A percentile compares a stretch with the other conserved stretches of the same genome.
Conservation (phyloP, 2,797 vertebrate species). For the Sebastes diaconus region DNA sequence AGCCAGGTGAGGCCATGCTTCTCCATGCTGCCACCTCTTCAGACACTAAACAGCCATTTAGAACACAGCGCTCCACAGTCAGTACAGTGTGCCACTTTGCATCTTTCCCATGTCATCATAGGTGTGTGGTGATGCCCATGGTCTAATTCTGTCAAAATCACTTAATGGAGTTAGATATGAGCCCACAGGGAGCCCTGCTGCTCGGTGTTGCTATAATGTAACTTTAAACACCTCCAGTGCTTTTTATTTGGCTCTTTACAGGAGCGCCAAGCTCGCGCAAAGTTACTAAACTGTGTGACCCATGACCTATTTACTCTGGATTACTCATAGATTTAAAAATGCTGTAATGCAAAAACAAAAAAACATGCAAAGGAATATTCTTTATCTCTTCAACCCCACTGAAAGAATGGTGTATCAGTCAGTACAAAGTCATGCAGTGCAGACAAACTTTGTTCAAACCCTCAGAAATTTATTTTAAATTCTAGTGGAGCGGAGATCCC, state of each 20-base stretch:
- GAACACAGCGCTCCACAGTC: conserved; percentile 3
- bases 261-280: conserved; percentile 13
- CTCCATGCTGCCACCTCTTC: conserved; percentile 9
- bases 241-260: conserved; percentile 54
- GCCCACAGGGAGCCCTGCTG: conserved; percentile 30
- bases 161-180: conserved; percentile 35
- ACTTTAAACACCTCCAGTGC: conserved; percentile 50
- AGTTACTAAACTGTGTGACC: conserved; percentile 14
- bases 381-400: background rate
- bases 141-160: conserved; percentile 53
- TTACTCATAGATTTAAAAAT: background rate
- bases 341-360: background rate
- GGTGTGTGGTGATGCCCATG: conserved; percentile 33
- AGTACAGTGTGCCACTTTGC: conserved; percentile 36
- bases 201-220: conserved; percentile 25
- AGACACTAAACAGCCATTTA: conserved; percentile 16
- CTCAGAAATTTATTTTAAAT: background rate
- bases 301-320: conserved; percentile 23
- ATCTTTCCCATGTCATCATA: conserved; percentile 65
- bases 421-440: background rate
- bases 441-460: background rate
- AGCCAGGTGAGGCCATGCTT: conserved; percentile 39
- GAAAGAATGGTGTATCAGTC: background rate
- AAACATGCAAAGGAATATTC: background rate
- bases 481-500: background rate